These are phyloP conservation scores for Helicoverpa assulta DNA, from an alignment of 2,888 invertebrate genomes.

Conservation along the genomic window DNA sequence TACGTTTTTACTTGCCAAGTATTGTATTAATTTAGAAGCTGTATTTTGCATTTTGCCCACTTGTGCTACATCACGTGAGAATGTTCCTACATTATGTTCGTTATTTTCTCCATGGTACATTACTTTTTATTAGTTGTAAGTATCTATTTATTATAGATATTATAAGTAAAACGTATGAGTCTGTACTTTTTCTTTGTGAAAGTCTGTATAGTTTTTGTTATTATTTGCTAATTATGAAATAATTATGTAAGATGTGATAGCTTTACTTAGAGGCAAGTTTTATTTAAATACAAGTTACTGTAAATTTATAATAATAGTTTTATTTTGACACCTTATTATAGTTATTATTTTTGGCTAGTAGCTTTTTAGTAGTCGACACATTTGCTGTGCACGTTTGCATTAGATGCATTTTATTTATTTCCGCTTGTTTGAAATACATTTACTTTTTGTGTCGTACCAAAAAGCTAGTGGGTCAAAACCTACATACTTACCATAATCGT, in stretches of 20 bases:
- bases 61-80: conserved; percentile 76
- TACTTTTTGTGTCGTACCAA: conserved; percentile 46
- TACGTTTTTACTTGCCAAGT: conserved; percentile 79
- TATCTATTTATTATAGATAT: conserved; percentile 83
- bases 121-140: conserved; percentile 72
- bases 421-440: conserved; percentile 32
- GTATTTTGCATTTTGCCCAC: conserved; percentile 72
- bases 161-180: conserved; percentile 72
- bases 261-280: conserved; percentile 88
- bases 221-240: conserved; percentile 83
- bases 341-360: conserved; percentile 70
- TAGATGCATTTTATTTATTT: conserved; percentile 44
- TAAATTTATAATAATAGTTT: conserved; percentile 81
- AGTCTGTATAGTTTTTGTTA: conserved; percentile 86
- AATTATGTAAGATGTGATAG: conserved; percentile 88
- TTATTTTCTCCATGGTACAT: conserved; percentile 70
- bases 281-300: conserved; percentile 87
- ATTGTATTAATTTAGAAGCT: conserved; percentile 74
- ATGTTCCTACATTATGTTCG: conserved; percentile 83
- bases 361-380: conserved; percentile 76
- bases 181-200: conserved; percentile 78
- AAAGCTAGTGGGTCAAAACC: conserved; percentile 39
- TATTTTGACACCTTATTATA: conserved; percentile 81
- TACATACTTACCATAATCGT: neutral
- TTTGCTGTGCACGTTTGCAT: conserved; percentile 69